A percentile compares a stretch with the other conserved stretches of the same genome.
phyloP scores from a whole-genome alignment of 1,140 invertebrate species.

The Drosophila busckii region DNA sequence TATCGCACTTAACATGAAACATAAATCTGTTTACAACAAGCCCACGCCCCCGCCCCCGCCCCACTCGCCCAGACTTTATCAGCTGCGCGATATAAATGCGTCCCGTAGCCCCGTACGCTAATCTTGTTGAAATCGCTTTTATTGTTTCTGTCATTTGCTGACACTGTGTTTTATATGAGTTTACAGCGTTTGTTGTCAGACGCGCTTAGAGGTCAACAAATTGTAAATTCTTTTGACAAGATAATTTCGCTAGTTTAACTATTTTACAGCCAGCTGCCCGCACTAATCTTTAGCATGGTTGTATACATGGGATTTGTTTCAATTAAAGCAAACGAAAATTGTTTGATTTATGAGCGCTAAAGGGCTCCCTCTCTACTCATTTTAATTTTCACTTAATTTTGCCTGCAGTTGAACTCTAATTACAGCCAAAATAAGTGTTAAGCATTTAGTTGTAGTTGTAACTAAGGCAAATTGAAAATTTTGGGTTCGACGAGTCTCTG shows the following conservation, averaged over 20 bases:
- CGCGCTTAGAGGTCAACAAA: conserved; percentile 57
- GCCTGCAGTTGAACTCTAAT: too few species aligned
- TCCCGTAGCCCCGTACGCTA: too few species aligned
- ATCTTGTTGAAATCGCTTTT: conserved; percentile 45
- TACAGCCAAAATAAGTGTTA: too few species aligned
- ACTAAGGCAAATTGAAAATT: too few species aligned
- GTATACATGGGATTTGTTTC: conserved; percentile 7
- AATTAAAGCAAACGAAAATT: not conserved
- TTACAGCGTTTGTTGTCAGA: conserved; percentile 37
- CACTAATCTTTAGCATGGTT: conserved; percentile 1
- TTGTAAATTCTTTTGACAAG: conserved; percentile 24
- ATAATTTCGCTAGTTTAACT: conserved; percentile 12
- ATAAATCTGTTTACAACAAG: conserved; percentile 9
- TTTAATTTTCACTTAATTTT: too few species aligned
- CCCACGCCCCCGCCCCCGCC: not conserved
- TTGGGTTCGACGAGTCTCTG: conserved; percentile 68
- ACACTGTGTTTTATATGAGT: conserved; percentile 20
- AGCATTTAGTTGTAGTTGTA: too few species aligned
- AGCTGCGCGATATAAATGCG: too few species aligned
- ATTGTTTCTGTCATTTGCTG: conserved; percentile 29
- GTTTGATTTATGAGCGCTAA: too few species aligned
- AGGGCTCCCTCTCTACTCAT: too few species aligned
- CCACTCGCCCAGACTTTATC: not conserved
- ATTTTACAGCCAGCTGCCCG: conserved; percentile 17
- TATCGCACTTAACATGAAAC: conserved; percentile 16